phyloP scores from a whole-genome alignment of 2,113 vertebrate genomes.

The Trachemys scripta region DNA sequence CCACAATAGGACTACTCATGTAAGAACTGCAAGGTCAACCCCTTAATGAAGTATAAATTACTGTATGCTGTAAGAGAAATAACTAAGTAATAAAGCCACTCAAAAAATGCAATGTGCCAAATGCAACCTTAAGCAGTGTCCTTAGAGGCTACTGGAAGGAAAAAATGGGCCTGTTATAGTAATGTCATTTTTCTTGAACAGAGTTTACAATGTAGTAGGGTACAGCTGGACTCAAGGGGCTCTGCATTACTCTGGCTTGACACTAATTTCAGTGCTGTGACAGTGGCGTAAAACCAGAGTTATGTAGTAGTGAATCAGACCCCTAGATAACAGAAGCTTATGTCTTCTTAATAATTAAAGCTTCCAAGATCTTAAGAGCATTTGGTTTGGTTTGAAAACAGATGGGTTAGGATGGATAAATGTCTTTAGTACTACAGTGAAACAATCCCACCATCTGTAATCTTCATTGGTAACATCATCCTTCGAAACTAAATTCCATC shows the following conservation, averaged over 20 bases:
- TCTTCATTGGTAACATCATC: neutral
- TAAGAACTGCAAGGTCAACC: neutral
- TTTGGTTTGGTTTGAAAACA: neutral
- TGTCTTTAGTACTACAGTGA: neutral
- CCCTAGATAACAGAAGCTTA: neutral
- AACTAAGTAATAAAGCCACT: neutral
- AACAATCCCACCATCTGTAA: neutral
- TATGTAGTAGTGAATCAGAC: neutral
- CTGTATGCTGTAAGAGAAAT: neutral
- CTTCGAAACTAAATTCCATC: neutral
- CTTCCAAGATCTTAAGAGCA: neutral
- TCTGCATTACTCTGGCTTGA: neutral
- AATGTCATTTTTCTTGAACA: neutral
- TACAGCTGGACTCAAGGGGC: neutral
- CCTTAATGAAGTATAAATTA: neutral
- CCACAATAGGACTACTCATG: neutral
- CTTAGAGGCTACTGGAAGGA: neutral
- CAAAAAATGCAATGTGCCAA: conserved; percentile 7
- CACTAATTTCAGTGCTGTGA: neutral
- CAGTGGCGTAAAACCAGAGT: neutral
- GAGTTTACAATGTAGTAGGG: neutral
- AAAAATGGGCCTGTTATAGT: neutral
- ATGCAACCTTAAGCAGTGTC: neutral
- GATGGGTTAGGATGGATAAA: neutral
- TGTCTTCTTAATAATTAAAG: neutral